Evolutionary conservation across 2,113 vertebrate species (phyloP), one percentile per base, ranked within the genome.

Genomic region (Symphodus melops): DNA sequence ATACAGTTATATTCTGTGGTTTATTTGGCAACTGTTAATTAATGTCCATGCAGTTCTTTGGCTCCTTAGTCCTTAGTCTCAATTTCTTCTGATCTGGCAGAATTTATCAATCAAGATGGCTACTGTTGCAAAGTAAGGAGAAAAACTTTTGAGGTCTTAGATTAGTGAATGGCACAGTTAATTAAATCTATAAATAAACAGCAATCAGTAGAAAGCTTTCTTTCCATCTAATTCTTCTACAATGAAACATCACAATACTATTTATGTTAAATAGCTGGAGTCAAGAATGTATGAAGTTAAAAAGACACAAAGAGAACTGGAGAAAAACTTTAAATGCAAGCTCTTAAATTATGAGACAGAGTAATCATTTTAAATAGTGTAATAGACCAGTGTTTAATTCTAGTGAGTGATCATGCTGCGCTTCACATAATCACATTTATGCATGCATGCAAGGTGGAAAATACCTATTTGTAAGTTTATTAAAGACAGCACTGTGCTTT

Each of bases 351-450:
- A 60, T 79, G 73, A 84, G 76, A 67, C 63, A 68, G 81, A 76
- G 79, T 77, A 79, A 86, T 86, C 62, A 78, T 85, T 78, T 79
- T 44, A 83, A 88, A 80, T 62, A 69, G 72, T 59, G 49, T 49
- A 78, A 88, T 63, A 77, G 72, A 82, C 75, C 72, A 76, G 80
- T 52, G 60, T 84, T 77, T 83, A 87, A 91, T 89, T 91, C 68
- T 68, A 75, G 65, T 80, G 72, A 44, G 83, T 37, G 77, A 85
- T 74, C 81, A 79, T 67, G 79, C 77, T 79, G 75, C 67, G 85
- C 86, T 85, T 72, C 54, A 63, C 52, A 69, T 88, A 76, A 72
- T 86, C 80, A 76, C 80, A 84, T 89, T 74, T 72, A 76, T 76
- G 42, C 67, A 71, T 55, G 62, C 72, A 81, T 58, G 57, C 77